Conservation (phyloP, 30 jellyfish, hydroid and myxozoan genomes). For the Phacellophora camtschatica region DNA sequence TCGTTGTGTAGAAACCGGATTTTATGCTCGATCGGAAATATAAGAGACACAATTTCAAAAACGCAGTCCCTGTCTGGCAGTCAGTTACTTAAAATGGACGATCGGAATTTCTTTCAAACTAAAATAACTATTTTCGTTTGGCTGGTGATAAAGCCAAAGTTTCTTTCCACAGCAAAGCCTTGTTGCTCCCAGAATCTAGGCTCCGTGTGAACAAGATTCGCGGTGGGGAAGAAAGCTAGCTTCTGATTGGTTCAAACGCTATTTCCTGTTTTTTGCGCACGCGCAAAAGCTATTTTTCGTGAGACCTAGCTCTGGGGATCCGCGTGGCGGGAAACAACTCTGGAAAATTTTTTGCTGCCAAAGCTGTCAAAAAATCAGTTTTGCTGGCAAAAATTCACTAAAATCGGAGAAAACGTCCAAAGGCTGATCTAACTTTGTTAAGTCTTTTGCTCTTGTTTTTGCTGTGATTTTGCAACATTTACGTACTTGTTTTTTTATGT, state of each 20-base stretch:
- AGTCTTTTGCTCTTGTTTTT: too few relatives aligned
- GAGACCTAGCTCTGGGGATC: neutral
- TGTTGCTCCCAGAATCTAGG: conserved; percentile 2
- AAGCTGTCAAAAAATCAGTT: too few relatives aligned
- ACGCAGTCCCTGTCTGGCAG: neutral
- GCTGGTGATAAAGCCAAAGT: too few relatives aligned
- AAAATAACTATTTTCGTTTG: too few relatives aligned
- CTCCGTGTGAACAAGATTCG: conserved; percentile 93
- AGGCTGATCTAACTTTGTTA: too few relatives aligned
- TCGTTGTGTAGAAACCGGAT: too few relatives aligned
- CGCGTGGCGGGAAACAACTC: conserved; percentile 63
- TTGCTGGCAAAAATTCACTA: too few relatives aligned
- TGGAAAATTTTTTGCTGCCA: neutral
- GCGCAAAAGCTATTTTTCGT: conserved; percentile 22
- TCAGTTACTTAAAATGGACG: too few relatives aligned
- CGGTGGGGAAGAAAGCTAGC: conserved; percentile 93
- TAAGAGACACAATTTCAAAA: neutral
- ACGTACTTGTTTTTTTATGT: too few relatives aligned
- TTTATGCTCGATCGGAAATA: neutral
- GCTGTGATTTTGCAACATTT: too few relatives aligned
- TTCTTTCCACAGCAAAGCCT: neutral
- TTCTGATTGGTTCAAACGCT: conserved; percentile 75
- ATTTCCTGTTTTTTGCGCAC: conserved; percentile 78
- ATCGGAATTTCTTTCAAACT: too few relatives aligned
- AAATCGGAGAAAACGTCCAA: too few relatives aligned